Conservation (phyloP, 2,797 vertebrate genomes). For the Sebastes baramenuke region DNA sequence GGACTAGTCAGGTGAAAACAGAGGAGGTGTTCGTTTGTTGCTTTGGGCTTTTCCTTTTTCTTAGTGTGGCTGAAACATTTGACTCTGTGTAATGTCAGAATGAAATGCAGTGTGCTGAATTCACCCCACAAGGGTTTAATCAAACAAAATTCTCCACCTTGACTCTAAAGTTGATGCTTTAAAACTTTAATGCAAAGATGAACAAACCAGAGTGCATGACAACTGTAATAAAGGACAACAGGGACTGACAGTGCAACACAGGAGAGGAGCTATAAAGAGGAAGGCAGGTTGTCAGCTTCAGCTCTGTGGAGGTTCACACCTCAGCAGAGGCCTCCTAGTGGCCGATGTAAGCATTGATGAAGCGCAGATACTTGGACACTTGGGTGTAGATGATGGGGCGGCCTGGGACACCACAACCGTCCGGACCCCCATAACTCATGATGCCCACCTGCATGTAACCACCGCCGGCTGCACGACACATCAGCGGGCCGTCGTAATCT, state of each 20-base stretch:
- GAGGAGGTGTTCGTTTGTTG: too few relatives aligned
- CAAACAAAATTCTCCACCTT: too few relatives aligned
- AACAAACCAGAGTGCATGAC: not conserved
- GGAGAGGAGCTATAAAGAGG: not conserved
- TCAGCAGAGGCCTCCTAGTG: not conserved
- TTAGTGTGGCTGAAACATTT: too few relatives aligned
- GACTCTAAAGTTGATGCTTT: constrained; percentile 33
- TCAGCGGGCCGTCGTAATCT: constrained; percentile 76
- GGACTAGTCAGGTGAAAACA: too few relatives aligned
- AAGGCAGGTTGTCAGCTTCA: not conserved
- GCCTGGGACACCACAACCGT: not conserved
- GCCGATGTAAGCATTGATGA: constrained; percentile 8
- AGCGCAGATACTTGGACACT: constrained; percentile 18
- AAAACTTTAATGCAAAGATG: constrained; percentile 51
- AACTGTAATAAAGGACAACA: not conserved
- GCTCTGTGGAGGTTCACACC: not conserved
- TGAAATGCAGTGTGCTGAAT: not conserved
- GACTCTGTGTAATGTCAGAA: not conserved
- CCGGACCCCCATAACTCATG: constrained; percentile 69
- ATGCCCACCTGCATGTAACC: constrained; percentile 73
- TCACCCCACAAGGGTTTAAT: too few relatives aligned
- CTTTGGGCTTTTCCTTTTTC: too few relatives aligned
- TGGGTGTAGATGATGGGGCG: constrained; percentile 30
- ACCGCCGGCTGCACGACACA: constrained; percentile 42
- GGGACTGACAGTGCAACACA: not conserved